Evolutionary conservation across 2,888 invertebrate species (phyloP), one percentile per base, ranked within the genome.

Genomic region (Caprella mutica): DNA sequence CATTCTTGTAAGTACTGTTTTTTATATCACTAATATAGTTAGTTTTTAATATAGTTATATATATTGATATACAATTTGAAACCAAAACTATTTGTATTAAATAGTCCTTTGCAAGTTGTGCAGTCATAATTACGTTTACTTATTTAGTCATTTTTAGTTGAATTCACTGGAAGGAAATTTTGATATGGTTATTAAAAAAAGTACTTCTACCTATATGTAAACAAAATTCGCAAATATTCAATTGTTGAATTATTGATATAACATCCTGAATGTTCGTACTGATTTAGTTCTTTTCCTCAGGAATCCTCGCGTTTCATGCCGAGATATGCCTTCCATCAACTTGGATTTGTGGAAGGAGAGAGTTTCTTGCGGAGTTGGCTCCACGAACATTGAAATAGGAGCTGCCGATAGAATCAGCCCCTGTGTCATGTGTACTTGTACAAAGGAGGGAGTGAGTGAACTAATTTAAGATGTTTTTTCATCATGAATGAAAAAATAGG

Each of bases 281-380:
- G n/a, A n/a, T n/a, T n/a, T n/a, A n/a, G n/a, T n/a, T n/a, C n/a
- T n/a, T n/a, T n/a, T 5, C 50, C 58, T 33, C 67, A 84, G 84
- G 61, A 92, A 92, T 71, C 91, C 91, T 0, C 79, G 90, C 40
- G 84, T 92, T 19, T 82, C 88, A 0, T 92, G 92, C 70, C 78
- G 81, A 14, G 84, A 86, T 26, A 58, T 75, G 40, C 71, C 72
- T 8, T 63, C 66, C 4, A 62, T 74, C 9, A 70, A 74, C 61
- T 64, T 74, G 39, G 70, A 70, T 39, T 67, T 69, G 29, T 75
- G 74, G 74, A 70, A 69, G 61, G 74, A 75, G 61, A 67, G 73
- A 23, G 69, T 69, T 3, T 70, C 72, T 5, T 77, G 76, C 63
- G 67, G 70, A 8, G 71, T 75, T n/a, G 72, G 71, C 14, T 69